These are phyloP conservation scores for Pipra filicauda DNA, from an alignment of 2,113 vertebrate species.

Conservation along the genomic window DNA sequence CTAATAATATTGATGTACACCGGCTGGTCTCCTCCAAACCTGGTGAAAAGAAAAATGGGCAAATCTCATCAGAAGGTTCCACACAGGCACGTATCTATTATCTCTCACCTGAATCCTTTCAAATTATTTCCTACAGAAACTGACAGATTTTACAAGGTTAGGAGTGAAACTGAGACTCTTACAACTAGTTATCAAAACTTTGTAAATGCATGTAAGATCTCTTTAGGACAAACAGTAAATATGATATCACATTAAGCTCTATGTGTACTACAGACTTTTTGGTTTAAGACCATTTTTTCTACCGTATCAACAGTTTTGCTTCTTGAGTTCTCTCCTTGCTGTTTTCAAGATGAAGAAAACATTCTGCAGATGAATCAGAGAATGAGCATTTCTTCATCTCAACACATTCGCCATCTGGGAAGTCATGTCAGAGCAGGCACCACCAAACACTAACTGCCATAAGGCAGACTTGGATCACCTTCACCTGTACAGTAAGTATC, in stretches of 20 bases:
- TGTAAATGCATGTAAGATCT: neutral
- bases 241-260: neutral
- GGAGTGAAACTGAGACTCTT: neutral
- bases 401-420: neutral
- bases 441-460: neutral
- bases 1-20: slow-evolving; percentile 98
- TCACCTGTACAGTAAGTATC: neutral
- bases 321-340: neutral
- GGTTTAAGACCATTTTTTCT: neutral
- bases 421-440: neutral
- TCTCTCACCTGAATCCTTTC: neutral
- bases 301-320: neutral
- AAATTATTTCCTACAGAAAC: neutral
- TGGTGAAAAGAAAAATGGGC: slow-evolving; percentile 56
- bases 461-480: neutral
- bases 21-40: slow-evolving; percentile 95
- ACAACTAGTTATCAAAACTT: neutral
- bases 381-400: neutral
- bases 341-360: neutral
- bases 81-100: accelerated
- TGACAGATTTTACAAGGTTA: neutral
- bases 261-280: neutral
- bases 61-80: neutral
- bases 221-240: neutral
- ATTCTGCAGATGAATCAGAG: neutral